Conservation (phyloP, 2,113 vertebrate genomes). For the Gavia stellata region DNA sequence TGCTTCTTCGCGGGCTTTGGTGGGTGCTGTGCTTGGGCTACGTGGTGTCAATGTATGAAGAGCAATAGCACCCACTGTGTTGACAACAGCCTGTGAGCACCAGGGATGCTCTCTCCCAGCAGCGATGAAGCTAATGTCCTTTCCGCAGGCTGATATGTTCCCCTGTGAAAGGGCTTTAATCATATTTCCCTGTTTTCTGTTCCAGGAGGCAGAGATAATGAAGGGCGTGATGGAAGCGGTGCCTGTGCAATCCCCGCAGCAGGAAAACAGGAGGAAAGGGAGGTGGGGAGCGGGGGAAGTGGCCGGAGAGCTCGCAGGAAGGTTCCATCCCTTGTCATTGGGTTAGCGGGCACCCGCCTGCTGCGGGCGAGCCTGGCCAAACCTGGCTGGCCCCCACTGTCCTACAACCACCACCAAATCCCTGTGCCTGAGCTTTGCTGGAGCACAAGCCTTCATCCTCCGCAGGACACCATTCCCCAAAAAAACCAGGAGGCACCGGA, state of each 20-base stretch:
- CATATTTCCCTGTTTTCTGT: not conserved
- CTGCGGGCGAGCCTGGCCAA: rapidly evolving
- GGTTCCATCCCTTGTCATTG: not conserved
- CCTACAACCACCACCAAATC: not conserved
- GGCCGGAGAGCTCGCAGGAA: rapidly evolving
- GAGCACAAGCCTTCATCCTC: not conserved
- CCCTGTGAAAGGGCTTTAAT: not conserved
- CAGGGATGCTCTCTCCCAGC: not conserved
- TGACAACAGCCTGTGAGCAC: not conserved
- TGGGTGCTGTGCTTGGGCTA: not conserved
- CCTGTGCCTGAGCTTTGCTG: not conserved
- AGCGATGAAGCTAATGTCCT: not conserved
- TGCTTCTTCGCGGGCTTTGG: not conserved
- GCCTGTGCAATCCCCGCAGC: not conserved
- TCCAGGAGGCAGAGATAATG: not conserved
- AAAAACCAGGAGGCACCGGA: not conserved
- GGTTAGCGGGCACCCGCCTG: not conserved
- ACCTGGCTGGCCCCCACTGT: rapidly evolving
- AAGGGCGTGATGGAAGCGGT: rapidly evolving
- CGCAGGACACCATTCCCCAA: rapidly evolving
- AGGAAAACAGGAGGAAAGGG: not conserved
- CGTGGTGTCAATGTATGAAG: rapidly evolving
- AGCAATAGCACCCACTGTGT: not conserved
- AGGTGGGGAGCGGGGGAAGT: not conserved
- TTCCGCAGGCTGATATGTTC: not conserved